Evolutionary conservation across 2,888 invertebrate species (phyloP).

Genomic region (Lasioglossum vierecki): DNA sequence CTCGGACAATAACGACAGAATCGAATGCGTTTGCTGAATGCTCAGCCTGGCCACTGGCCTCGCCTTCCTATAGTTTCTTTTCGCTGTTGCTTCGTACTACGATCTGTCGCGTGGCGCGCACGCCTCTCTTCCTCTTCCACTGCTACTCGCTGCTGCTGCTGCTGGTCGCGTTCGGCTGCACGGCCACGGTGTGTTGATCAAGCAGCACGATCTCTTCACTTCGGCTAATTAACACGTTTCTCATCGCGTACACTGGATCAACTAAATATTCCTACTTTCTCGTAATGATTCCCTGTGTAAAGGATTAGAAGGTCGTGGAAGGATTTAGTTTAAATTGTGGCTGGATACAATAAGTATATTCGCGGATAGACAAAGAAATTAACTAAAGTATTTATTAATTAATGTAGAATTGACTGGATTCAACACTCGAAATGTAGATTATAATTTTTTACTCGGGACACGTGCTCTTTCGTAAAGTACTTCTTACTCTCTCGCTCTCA

Average conservation of each 20-base stretch:
- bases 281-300: neutral
- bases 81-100: neutral
- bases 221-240: neutral
- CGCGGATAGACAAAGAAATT: too few species aligned
- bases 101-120: slow-evolving; percentile 46
- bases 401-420: too few species aligned
- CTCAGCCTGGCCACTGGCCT: slow-evolving; percentile 57
- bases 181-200: neutral
- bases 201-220: neutral
- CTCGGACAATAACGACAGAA: slow-evolving; percentile 80
- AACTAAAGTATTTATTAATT: too few species aligned
- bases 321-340: too few species aligned
- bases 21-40: slow-evolving; percentile 71
- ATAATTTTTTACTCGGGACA: too few species aligned
- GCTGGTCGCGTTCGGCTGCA: neutral
- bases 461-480: too few species aligned
- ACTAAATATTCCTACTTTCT: neutral
- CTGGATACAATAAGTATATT: too few species aligned
- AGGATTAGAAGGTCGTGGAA: too few species aligned
- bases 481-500: too few species aligned
- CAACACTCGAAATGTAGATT: too few species aligned
- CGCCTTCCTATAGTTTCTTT: slow-evolving; percentile 27
- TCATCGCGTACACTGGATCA: neutral
- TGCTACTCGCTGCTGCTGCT: neutral
- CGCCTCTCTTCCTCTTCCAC: neutral